These are phyloP conservation scores for Solenodon paradoxus DNA, from an alignment of 2,113 vertebrate species.

Conservation along the genomic window DNA sequence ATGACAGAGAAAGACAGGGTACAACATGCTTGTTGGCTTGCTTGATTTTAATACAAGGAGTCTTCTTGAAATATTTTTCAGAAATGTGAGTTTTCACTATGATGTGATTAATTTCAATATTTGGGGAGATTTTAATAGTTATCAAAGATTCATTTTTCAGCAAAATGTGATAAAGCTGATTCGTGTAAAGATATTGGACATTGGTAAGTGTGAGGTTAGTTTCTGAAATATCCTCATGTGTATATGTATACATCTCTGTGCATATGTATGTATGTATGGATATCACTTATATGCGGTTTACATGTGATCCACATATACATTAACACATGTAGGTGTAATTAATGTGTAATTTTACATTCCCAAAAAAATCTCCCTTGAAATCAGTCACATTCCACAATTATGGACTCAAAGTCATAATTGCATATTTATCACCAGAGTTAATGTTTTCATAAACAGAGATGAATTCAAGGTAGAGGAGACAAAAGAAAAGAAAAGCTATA, in stretches of 20 bases:
- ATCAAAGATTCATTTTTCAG: background rate
- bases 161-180: slow-evolving; percentile 24
- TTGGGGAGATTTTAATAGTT: background rate
- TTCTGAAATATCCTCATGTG: background rate
- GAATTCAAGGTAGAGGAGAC: background rate
- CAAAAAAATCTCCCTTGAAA: background rate
- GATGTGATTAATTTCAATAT: background rate
- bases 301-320: background rate
- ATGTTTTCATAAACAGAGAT: background rate
- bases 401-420: background rate
- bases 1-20: background rate
- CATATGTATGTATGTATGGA: background rate
- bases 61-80: background rate
- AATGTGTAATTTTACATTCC: background rate
- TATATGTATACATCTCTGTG: fast-evolving
- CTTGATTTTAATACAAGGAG: background rate
- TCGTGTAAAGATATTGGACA: slow-evolving; percentile 41
- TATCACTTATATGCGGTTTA: background rate
- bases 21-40: fast-evolving
- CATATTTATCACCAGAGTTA: background rate
- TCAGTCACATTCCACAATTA: background rate
- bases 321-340: background rate
- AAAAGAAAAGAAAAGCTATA: background rate
- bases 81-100: background rate
- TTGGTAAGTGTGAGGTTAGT: background rate